A percentile compares a stretch with the other conserved stretches of the same genome.
Conservation (phyloP, 2,113 vertebrate genomes). For the Anoura caudifer region DNA sequence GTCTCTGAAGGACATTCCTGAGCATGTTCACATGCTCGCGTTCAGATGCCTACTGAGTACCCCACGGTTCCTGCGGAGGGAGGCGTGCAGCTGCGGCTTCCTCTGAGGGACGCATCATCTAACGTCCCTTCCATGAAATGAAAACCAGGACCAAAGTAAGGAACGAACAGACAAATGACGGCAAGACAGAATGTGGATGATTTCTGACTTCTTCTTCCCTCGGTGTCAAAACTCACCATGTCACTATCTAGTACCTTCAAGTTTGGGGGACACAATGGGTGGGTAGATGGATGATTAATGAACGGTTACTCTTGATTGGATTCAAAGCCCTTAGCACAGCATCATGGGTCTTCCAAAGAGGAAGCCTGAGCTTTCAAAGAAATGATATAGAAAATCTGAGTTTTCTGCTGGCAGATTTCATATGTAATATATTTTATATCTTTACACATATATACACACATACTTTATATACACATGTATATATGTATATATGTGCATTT, state of each 20-base stretch:
- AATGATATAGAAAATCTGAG: background rate
- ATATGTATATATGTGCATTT: background rate
- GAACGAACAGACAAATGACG: background rate
- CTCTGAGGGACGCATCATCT: background rate
- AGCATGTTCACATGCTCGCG: background rate
- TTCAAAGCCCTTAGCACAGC: background rate
- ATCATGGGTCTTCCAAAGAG: background rate
- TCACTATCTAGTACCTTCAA: background rate
- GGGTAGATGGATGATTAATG: background rate
- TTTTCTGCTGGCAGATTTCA: background rate
- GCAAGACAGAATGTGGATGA: background rate
- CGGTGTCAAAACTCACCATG: background rate
- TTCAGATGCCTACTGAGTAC: background rate
- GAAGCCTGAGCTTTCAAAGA: background rate
- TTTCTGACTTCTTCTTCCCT: background rate
- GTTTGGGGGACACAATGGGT: background rate
- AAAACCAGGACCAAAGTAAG: background rate
- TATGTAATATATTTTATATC: background rate
- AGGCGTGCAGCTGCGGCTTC: background rate
- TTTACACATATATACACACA: background rate
- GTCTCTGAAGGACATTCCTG: background rate
- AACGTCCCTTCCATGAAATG: background rate
- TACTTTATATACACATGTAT: background rate
- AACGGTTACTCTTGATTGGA: background rate
- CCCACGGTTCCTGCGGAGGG: background rate